Evolutionary conservation across 2,797 vertebrate species (phyloP).

Genomic region (Parambassis ranga): DNA sequence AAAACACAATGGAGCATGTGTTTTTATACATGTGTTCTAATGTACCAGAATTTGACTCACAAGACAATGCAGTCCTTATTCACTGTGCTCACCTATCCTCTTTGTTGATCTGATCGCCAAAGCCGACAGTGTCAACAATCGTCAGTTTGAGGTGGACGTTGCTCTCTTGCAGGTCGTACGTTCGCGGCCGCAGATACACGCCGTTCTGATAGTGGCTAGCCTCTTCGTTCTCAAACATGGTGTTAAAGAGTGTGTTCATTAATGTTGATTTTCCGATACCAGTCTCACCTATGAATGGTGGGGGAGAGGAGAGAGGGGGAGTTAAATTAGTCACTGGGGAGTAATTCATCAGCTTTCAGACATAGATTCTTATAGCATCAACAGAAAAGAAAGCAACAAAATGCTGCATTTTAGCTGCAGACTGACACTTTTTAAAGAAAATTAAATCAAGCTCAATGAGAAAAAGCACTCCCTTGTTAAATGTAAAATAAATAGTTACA

Average conservation of each 20-base stretch:
- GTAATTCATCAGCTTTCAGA: slow-evolving; percentile 27
- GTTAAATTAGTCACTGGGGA: slow-evolving; percentile 14
- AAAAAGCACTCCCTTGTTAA: background rate
- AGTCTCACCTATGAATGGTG: slow-evolving; percentile 86
- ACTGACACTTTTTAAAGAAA: background rate
- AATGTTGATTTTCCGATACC: slow-evolving; percentile 97
- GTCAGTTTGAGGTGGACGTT: slow-evolving; percentile 96
- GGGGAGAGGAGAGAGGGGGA: background rate
- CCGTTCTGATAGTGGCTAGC: slow-evolving; percentile 93
- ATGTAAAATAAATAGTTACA: background rate
- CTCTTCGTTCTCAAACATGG: slow-evolving; percentile 95
- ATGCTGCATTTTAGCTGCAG: background rate
- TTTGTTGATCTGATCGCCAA: slow-evolving; percentile 98
- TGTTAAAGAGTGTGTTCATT: slow-evolving; percentile 99
- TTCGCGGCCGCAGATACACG: slow-evolving; percentile 90
- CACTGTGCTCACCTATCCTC: slow-evolving; percentile 89
- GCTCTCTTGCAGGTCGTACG: slow-evolving; percentile 95
- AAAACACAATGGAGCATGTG: background rate
- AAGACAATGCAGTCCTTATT: background rate
- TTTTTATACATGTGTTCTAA: background rate
- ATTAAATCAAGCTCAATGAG: background rate
- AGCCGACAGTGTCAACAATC: slow-evolving; percentile 95
- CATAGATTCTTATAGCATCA: slow-evolving; percentile 6
- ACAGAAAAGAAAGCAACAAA: slow-evolving; percentile 5
- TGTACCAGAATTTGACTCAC: background rate